A percentile compares a stretch with the other conserved stretches of the same genome.
phyloP scores from a whole-genome alignment of 2,888 invertebrate species.

The Meiosimyza platycephala region DNA sequence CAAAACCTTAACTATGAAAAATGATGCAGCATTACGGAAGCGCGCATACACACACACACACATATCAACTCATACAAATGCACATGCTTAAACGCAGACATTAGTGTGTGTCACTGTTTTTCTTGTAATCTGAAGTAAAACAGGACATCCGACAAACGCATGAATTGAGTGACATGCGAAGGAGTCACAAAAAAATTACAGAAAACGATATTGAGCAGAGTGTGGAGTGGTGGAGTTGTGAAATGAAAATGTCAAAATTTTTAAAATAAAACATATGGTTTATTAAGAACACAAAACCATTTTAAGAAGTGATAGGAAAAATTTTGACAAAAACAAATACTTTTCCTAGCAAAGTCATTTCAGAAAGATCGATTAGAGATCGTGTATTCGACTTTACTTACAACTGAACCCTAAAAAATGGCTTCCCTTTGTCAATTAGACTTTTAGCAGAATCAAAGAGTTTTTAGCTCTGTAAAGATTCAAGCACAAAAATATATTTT shows the following conservation, averaged over 20 bases:
- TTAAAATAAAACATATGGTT: no score
- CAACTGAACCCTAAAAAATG: no score
- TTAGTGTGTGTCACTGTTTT: slow-evolving; percentile 4
- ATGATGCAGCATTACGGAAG: slow-evolving; percentile 1
- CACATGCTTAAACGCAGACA: slow-evolving; percentile 22
- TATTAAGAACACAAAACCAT: no score
- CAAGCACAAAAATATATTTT: no score
- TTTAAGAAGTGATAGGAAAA: no score
- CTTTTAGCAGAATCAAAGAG: no score
- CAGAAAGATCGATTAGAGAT: not conserved
- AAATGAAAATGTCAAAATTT: no score
- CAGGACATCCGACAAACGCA: slow-evolving; percentile 23
- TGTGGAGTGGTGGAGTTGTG: no score
- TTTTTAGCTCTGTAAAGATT: no score
- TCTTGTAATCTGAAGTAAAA: slow-evolving; percentile 27
- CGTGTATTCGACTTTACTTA: not conserved
- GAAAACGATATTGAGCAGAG: not conserved
- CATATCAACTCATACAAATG: not conserved
- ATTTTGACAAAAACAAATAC: not conserved
- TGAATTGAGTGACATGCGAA: slow-evolving; percentile 19
- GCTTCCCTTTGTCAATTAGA: no score
- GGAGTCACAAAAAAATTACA: not conserved
- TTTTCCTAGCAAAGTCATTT: not conserved
- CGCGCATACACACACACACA: slow-evolving; percentile 11
- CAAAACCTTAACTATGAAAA: slow-evolving; percentile 25